A percentile compares a stretch with the other conserved stretches of the same genome.
Evolutionary conservation across 2,888 invertebrate genomes (phyloP).

Genomic region (Phalera bucephala): DNA sequence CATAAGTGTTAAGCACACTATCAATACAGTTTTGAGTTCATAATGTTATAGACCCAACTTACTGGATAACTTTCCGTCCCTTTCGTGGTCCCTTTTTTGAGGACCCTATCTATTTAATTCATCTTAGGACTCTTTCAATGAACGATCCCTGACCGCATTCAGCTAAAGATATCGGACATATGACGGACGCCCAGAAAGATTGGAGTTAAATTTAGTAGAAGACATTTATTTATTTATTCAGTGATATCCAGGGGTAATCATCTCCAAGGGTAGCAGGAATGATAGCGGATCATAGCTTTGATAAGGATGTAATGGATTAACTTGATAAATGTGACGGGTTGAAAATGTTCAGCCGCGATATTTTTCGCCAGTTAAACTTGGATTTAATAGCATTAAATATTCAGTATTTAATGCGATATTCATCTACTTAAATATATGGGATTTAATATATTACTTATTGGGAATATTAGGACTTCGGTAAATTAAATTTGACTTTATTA

Average conservation of each 20-base stretch:
- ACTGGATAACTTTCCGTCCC: conserved; percentile 47
- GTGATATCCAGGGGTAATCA: conserved; percentile 63
- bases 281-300: conserved; percentile 40
- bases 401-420: no score
- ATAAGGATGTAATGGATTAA: conserved; percentile 46
- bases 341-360: conserved; percentile 3
- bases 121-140: conserved; percentile 77
- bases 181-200: conserved; percentile 70
- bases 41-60: conserved; percentile 24
- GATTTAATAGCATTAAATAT: no score
- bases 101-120: conserved; percentile 78
- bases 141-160: conserved; percentile 73
- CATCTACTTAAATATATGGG: no score
- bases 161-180: conserved; percentile 74
- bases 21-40: conserved; percentile 7
- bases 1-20: no score
- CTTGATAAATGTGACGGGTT: conserved; percentile 19
- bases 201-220: conserved; percentile 81
- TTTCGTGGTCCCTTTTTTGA: conserved; percentile 66
- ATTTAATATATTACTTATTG: no score
- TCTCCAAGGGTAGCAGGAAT: conserved; percentile 58
- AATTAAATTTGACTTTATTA: no score
- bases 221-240: conserved; percentile 76
- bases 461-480: no score
- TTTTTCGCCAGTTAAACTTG: no score